Evolutionary conservation across 2,797 vertebrate species (phyloP).

Genomic region (Hippopotamyrus pictus): DNA sequence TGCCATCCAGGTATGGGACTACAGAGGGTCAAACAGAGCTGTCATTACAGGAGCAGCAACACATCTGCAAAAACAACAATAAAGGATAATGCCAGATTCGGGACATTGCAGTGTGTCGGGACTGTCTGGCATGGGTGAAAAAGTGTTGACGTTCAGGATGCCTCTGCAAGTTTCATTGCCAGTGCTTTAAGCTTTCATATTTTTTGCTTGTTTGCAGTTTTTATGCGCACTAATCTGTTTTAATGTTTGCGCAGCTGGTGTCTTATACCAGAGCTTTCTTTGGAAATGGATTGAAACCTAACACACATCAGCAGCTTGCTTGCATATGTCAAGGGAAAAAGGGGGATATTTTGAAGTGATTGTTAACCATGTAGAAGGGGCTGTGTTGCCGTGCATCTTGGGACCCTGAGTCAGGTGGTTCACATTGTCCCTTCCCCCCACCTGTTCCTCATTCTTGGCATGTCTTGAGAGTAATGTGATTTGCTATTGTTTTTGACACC

Average conservation of each 20-base stretch:
- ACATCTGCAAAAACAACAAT: background rate
- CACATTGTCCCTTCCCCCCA: background rate
- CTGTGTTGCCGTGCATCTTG: background rate
- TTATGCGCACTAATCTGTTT: conserved; percentile 30
- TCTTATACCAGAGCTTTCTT: conserved; percentile 17
- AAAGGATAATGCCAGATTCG: background rate
- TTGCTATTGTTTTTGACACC: background rate
- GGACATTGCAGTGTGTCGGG: background rate
- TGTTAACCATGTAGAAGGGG: background rate
- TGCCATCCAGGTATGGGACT: conserved; percentile 26
- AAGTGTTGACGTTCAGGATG: background rate
- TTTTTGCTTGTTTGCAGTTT: conserved; percentile 17
- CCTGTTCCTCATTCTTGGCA: background rate
- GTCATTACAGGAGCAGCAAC: conserved; percentile 2
- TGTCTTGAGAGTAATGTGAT: background rate
- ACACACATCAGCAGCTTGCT: background rate
- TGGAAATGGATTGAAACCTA: conserved; percentile 15
- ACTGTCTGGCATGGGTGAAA: background rate
- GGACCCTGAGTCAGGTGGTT: conserved; percentile 3
- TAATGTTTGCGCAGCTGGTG: conserved; percentile 35
- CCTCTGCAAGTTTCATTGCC: background rate
- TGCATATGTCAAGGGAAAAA: background rate
- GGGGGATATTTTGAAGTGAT: background rate
- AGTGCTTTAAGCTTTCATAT: background rate
- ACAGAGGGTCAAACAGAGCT: conserved; percentile 33